These are phyloP conservation scores for Antheraea assamensis DNA, from an alignment of 2,888 invertebrate species.

Conservation along the genomic window DNA sequence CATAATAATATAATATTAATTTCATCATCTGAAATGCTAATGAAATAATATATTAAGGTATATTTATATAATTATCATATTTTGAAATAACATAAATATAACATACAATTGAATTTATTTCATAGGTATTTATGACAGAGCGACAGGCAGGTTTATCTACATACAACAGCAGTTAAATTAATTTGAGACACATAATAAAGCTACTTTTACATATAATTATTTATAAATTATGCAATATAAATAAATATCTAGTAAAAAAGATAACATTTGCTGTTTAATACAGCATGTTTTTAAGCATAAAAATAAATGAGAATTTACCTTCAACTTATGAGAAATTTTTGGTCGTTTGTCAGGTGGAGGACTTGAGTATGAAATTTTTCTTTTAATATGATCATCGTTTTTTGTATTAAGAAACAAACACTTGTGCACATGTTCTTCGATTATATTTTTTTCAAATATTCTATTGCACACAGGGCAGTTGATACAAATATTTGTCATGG, in stretches of 20 bases:
- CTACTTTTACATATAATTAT: too few species aligned
- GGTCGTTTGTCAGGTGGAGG: slow-evolving; percentile 52
- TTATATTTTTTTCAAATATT: slow-evolving; percentile 70
- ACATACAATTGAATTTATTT: too few species aligned
- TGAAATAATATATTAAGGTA: too few species aligned
- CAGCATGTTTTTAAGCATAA: background rate
- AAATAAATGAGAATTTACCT: background rate
- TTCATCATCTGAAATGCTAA: background rate
- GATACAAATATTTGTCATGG: slow-evolving; percentile 5
- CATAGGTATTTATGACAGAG: too few species aligned
- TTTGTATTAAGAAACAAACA: slow-evolving; percentile 85
- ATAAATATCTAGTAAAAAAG: too few species aligned
- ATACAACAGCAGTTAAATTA: too few species aligned
- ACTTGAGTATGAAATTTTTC: slow-evolving; percentile 40
- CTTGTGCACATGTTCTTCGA: slow-evolving; percentile 86
- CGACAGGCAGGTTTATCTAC: too few species aligned
- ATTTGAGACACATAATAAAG: too few species aligned
- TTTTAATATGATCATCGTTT: slow-evolving; percentile 46
- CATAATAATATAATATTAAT: background rate
- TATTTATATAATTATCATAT: too few species aligned
- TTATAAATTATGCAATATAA: too few species aligned
- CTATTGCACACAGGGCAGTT: slow-evolving; percentile 86
- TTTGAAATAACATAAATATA: too few species aligned
- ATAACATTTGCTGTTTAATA: too few species aligned
- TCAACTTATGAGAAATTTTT: slow-evolving; percentile 25